Evolutionary conservation across 1,140 invertebrate genomes (phyloP).

Genomic region (Melipona quadrifasciata): DNA sequence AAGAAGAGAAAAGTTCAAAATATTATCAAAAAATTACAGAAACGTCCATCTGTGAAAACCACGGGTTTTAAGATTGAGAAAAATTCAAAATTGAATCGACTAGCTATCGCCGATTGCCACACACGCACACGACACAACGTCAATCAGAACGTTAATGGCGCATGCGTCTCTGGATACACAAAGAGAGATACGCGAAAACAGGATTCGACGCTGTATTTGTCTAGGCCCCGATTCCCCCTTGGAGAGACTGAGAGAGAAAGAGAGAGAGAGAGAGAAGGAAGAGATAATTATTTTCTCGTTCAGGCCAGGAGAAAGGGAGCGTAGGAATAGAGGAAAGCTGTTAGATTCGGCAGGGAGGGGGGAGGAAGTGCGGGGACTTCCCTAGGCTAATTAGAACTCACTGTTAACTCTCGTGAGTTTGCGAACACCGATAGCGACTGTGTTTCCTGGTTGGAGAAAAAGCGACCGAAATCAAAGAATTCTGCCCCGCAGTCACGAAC

Average conservation of each 20-base stretch:
- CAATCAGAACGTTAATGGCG: neutral
- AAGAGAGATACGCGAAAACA: neutral
- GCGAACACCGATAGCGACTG: too few species aligned
- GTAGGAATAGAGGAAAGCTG: neutral
- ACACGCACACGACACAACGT: neutral
- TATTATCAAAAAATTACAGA: too few species aligned
- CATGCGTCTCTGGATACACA: neutral
- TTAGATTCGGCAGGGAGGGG: neutral
- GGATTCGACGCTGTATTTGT: conserved; percentile 12
- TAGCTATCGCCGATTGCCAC: too few species aligned
- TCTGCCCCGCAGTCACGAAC: conserved; percentile 39
- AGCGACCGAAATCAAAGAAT: conserved; percentile 25
- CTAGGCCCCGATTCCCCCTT: neutral
- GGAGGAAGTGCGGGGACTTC: too few species aligned
- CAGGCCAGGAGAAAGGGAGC: neutral
- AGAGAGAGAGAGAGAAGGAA: neutral
- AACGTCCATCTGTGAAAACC: too few species aligned
- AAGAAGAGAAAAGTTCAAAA: too few species aligned
- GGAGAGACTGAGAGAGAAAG: too few species aligned
- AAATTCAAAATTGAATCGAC: too few species aligned
- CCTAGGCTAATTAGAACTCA: conserved; percentile 20
- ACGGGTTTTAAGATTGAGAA: too few species aligned
- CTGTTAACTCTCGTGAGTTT: neutral
- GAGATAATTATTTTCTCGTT: conserved; percentile 40
- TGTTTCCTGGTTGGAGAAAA: neutral